Base-by-base conservation (phyloP, 2,113 vertebrate species). In the Pipra filicauda region DNA sequence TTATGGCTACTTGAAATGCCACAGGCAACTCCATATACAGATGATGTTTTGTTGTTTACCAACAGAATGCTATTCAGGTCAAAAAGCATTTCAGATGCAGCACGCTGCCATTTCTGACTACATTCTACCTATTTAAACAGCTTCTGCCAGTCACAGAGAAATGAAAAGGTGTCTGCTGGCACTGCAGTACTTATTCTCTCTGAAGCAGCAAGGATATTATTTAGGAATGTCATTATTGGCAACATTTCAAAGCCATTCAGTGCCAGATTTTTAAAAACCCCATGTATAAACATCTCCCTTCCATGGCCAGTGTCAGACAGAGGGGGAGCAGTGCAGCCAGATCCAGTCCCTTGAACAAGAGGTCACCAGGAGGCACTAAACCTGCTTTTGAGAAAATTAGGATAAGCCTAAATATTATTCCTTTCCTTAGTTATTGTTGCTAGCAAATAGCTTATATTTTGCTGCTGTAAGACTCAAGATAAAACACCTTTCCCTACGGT, bases 141-240 rank as follows among this genome's bases (percentile, higher is more conserved):
- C 48, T 77, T 94, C 66, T 91, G 65, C 59, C 81, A 89, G 67
- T 64, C 46, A 72, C 4, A 5, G 35, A 65, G 37, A 73, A 94
- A 79, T 52, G 5, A 87, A 91, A 93, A 80, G 39, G 23, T 27
- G 11, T 30, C 33, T 88, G 31, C 43, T 78, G 41, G 46, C 46
- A 84, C 43, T 80, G 61, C 8, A 3, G 26, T 54, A 48, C 41
- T 75, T 43, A 75, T 55, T 87, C 46, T 91, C 51, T 72, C 73
- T 86, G 48, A 93, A 93, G 35, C 58, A 65, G 75, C 52, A 88
- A 85, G 75, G 94, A 59, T 80, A 94, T 93, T 89, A 85, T 87
- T 95, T 92, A 84, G 33, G 67, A 88, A 77, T 70, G 70, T 75
- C 61, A 88, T 77, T 91, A 88, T 8, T 94, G 85, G 39, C 84